These are phyloP conservation scores for Rhabdophis nuchalis DNA, from an alignment of 2,797 vertebrate species.

Conservation along the genomic window DNA sequence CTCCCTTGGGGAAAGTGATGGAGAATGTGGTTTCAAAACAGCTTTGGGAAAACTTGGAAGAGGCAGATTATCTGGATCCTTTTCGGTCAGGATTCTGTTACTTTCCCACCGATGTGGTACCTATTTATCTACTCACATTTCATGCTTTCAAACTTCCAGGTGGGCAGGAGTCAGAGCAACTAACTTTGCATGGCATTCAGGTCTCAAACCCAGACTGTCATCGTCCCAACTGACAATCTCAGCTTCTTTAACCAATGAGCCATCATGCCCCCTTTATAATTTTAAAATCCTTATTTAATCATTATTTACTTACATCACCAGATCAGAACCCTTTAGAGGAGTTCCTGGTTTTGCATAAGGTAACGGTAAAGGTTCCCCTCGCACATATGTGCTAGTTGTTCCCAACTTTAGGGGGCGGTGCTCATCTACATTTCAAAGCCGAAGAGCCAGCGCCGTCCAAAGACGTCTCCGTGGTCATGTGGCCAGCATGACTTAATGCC, in stretches of 20 bases:
- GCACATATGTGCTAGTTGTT: too few species aligned
- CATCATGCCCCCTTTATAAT: neutral
- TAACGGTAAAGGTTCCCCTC: too few species aligned
- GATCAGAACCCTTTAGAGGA: neutral
- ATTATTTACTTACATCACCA: neutral
- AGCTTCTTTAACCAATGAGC: neutral
- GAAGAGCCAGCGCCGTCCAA: too few species aligned
- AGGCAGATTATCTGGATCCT: too few species aligned
- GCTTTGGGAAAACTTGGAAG: too few species aligned
- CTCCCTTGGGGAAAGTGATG: too few species aligned
- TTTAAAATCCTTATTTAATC: neutral
- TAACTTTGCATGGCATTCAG: neutral
- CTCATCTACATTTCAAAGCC: too few species aligned
- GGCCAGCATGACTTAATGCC: too few species aligned
- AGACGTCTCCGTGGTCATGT: too few species aligned
- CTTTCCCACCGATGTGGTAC: neutral
- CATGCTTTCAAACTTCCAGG: neutral
- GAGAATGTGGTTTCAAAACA: too few species aligned
- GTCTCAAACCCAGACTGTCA: neutral
- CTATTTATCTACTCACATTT: neutral
- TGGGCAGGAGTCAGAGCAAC: neutral
- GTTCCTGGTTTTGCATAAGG: neutral
- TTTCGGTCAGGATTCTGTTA: neutral
- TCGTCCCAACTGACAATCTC: neutral
- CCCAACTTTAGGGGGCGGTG: too few species aligned